Conservation (phyloP, 2,797 vertebrate genomes). For the Borostomias antarcticus region DNA sequence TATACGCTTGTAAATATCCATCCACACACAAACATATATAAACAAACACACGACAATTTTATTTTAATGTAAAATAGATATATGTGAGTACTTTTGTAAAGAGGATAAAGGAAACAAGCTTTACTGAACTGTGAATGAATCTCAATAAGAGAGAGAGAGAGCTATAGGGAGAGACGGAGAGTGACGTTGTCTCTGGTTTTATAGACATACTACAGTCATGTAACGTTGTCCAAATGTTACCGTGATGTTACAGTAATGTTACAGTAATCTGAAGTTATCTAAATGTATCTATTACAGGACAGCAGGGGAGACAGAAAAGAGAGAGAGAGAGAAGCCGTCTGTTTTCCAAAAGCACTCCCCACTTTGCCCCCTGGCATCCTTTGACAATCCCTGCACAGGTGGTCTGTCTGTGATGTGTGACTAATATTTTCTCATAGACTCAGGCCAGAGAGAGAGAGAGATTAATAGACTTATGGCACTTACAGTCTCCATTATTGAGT, state of each 20-base stretch:
- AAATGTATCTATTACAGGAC: conserved; percentile 66
- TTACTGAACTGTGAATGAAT: conserved; percentile 82
- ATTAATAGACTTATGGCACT: conserved; percentile 40
- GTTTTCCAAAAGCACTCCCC: conserved; percentile 84
- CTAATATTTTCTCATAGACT: conserved; percentile 43
- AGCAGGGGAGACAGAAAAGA: no score
- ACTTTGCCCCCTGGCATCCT: conserved; percentile 73
- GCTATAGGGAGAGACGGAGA: background rate
- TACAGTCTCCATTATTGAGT: conserved; percentile 47
- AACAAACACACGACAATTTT: conserved; percentile 74
- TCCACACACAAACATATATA: conserved; percentile 56
- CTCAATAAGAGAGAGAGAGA: conserved; percentile 18
- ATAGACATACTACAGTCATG: conserved; percentile 41
- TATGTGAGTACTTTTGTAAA: conserved; percentile 78
- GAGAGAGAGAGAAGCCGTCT: conserved; percentile 44
- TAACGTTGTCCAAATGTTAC: conserved; percentile 71
- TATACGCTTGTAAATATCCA: conserved; percentile 47
- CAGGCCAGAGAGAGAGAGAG: conserved; percentile 64
- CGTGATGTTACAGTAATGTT: conserved; percentile 71
- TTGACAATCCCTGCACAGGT: conserved; percentile 90
- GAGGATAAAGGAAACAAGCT: conserved; percentile 73
- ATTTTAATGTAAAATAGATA: conserved; percentile 80
- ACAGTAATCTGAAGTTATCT: conserved; percentile 58
- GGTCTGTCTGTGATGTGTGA: conserved; percentile 48
- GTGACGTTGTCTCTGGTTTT: no score